Conservation (phyloP, 2,113 vertebrate species). For the Dicentrarchus labrax region DNA sequence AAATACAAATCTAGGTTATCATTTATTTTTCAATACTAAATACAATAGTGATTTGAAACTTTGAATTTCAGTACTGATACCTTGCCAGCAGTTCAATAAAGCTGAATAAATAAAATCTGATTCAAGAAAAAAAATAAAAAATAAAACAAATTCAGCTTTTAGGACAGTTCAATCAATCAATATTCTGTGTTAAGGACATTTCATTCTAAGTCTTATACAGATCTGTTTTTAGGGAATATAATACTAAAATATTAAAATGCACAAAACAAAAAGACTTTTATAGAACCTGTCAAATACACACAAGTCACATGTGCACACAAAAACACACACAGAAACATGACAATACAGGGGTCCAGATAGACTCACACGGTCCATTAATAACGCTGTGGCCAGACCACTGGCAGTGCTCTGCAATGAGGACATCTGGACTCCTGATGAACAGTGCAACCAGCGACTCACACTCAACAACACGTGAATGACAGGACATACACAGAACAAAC, state of each 20-base stretch:
- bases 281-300: slow-evolving; percentile 17
- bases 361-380: slow-evolving; percentile 58
- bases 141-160: neutral
- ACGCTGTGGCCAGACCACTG: slow-evolving; percentile 61
- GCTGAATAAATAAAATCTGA: neutral
- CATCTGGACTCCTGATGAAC: slow-evolving; percentile 65
- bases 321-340: neutral
- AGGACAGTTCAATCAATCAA: neutral
- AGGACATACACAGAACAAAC: slow-evolving; percentile 6
- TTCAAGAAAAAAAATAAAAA: neutral
- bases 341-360: slow-evolving; percentile 49
- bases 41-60: neutral
- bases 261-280: neutral
- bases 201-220: too few relatives aligned
- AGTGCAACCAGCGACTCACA: slow-evolving; percentile 30
- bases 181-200: too few relatives aligned
- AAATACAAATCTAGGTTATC: neutral
- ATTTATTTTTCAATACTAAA: neutral
- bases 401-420: slow-evolving; percentile 45
- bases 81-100: too few relatives aligned
- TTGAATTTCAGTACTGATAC: too few relatives aligned
- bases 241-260: neutral
- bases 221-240: neutral
- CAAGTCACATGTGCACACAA: neutral
- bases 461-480: slow-evolving; percentile 14